Base-by-base conservation (phyloP, 2,113 vertebrate genomes). In the Petromus typicus region DNA sequence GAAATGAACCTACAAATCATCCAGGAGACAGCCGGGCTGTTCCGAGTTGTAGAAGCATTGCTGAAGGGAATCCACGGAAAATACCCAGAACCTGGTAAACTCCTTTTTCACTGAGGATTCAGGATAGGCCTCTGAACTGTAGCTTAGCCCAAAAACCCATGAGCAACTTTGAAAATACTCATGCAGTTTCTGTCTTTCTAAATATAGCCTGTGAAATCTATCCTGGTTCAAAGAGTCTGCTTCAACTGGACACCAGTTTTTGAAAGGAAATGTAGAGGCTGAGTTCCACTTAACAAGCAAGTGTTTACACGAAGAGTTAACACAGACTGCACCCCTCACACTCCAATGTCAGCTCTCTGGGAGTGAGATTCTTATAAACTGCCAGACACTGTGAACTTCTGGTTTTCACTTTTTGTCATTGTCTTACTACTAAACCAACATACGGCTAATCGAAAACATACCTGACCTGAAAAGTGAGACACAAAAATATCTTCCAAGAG, bases 341-440 rank as follows among this genome's bases (percentile, higher is more conserved):
- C 12, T 27, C 96, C 80, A 71, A 84, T 97, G 98, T 98, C 98
- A 98, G 98, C 82, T 98, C 98, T 98, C 86, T 89, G 96, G 97
- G 45, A 97, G 98, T 97, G 97, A 97, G 97, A 97, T 98, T 98
- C 98, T 98, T 48, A 94, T 98, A 98, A 98, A 98, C 97, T 98
- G 95, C 76, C 66, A 94, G 97, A 94, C 96, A 96, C 98, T 98
- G 98, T 98, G 98, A 98, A 98, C 97, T 97, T 86, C 73, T 1
- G 97, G 96, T 95, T 98, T 98, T 98, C 96, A 96, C 97, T 99
- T 97, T 95, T 98, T 98, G 98, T 98, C 98, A 98, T 96, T 34
- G 90, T 98, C 85, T 96, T 96, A 98, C 98, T 98, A 96, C 98
- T 98, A 97, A 98, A 98, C 97, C 97, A 98, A 97, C 98, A 98